Conservation (phyloP, 1,140 invertebrate genomes). For the Mizuhopecten yessoensis region DNA sequence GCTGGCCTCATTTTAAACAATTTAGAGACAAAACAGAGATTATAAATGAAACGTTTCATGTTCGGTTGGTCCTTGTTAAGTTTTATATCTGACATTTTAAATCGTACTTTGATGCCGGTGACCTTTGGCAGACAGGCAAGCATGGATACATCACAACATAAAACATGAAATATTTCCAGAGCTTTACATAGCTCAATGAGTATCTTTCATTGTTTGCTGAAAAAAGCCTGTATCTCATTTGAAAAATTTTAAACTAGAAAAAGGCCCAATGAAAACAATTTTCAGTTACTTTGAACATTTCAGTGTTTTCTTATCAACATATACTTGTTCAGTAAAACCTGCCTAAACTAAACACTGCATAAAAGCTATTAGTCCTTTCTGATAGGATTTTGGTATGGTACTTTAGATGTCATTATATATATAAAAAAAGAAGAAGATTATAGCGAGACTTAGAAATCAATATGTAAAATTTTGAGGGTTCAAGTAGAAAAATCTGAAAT, state of each 20-base stretch:
- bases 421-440: too few species aligned
- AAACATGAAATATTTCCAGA: background rate
- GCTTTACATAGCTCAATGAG: background rate
- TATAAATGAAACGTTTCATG: background rate
- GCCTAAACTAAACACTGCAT: too few species aligned
- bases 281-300: background rate
- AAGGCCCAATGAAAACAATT: background rate
- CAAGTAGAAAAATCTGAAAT: too few species aligned
- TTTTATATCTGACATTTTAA: slow-evolving; percentile 5
- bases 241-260: background rate
- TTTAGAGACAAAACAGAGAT: slow-evolving; percentile 14
- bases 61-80: background rate
- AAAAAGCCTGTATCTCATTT: background rate
- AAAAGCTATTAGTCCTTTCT: too few species aligned
- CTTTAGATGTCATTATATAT: too few species aligned
- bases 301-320: too few species aligned
- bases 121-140: background rate
- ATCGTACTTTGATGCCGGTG: background rate
- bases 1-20: background rate
- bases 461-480: too few species aligned
- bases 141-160: background rate
- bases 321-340: too few species aligned
- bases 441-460: too few species aligned
- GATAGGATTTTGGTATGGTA: too few species aligned
- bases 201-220: background rate